Percentiles rank a stretch among this genome's conserved stretches.
phyloP scores from a whole-genome alignment of 92 coral and sea anemone species.

The Bergia sp. region DNA sequence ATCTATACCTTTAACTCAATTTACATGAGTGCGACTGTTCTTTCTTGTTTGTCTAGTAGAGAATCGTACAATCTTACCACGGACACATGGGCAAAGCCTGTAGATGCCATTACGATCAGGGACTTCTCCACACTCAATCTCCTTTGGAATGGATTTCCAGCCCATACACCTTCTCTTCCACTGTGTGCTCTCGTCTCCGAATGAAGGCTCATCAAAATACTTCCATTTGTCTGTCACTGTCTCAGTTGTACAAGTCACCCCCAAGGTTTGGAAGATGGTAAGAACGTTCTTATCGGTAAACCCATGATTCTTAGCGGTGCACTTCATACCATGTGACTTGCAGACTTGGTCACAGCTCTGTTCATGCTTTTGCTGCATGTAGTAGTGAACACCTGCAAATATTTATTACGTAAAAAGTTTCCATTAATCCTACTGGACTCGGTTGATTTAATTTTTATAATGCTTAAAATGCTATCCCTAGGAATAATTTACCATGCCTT shows the following conservation, averaged over 20 bases:
- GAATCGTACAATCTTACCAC: neutral
- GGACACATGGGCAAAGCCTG: constrained; percentile 21
- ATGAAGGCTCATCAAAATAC: neutral
- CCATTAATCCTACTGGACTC: too few species aligned
- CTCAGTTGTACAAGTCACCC: neutral
- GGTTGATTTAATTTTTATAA: too few species aligned
- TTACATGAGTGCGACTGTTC: too few species aligned
- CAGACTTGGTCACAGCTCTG: constrained; percentile 17
- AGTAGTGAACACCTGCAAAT: constrained; percentile 14
- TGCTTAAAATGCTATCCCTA: too few species aligned
- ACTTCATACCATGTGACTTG: neutral
- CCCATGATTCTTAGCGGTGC: constrained; percentile 30
- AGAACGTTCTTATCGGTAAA: constrained; percentile 2
- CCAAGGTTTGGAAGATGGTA: neutral
- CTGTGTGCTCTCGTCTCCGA: neutral
- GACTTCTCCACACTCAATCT: neutral
- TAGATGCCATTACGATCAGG: neutral
- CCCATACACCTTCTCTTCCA: neutral
- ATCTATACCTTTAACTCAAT: too few species aligned
- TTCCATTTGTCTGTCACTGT: neutral
- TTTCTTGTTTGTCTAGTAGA: too few species aligned
- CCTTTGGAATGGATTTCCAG: neutral
- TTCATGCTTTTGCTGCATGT: neutral
- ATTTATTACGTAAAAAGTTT: neutral
- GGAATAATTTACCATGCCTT: too few species aligned